phyloP scores from a whole-genome alignment of 2,113 vertebrate species.

The Ptyas mucosa region DNA sequence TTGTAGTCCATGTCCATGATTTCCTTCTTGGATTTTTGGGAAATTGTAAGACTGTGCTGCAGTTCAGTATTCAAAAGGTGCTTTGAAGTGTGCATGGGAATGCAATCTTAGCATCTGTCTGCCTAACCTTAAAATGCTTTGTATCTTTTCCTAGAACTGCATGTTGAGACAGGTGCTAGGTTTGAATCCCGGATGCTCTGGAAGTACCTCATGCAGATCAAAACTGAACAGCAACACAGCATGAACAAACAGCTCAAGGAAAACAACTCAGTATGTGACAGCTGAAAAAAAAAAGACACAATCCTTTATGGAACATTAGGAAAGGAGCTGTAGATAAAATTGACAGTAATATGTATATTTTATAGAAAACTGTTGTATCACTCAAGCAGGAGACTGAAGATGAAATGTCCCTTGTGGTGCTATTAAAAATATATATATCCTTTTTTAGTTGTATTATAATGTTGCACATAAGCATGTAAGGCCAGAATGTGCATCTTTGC shows the following conservation, averaged over 20 bases:
- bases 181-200: background rate
- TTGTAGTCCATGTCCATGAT: background rate
- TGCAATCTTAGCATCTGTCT: background rate
- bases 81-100: background rate
- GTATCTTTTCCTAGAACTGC: background rate
- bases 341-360: background rate
- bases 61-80: background rate
- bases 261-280: background rate
- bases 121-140: background rate
- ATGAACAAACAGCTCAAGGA: background rate
- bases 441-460: background rate
- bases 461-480: background rate
- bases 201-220: background rate
- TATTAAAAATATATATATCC: background rate
- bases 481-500: background rate
- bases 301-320: background rate
- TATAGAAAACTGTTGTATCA: background rate
- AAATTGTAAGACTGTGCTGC: background rate
- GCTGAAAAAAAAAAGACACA: background rate
- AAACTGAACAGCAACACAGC: background rate
- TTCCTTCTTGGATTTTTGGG: background rate
- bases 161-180: background rate
- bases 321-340: background rate
- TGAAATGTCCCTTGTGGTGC: background rate
- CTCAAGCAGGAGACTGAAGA: background rate